Base-by-base conservation (phyloP, 2,888 invertebrate species). In the Clitarchus hookeri region DNA sequence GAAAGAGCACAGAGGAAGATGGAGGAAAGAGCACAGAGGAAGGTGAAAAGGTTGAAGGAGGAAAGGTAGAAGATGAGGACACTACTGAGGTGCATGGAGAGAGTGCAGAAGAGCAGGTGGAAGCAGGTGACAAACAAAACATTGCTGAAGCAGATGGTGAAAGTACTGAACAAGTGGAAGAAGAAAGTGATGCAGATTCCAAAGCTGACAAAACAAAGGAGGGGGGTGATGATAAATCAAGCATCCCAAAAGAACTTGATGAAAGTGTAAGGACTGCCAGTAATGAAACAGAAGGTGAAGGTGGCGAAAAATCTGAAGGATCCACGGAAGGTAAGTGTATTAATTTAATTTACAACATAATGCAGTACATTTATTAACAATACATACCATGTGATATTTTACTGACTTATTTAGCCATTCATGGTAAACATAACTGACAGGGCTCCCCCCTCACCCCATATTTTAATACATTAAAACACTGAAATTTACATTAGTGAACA, bases 231-330 rank as follows among this genome's bases (percentile, higher is more conserved):
- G 87, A 87, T 65, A 85, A 88, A 44, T 65, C 83, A 85, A 86
- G 87, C 54, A 87, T 79, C 25, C 88, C 82, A 86, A 88, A 88
- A 19, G 89, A 48, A 48, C 3, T 48, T 48, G 48, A 36, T 4
- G 36, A 89, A 87, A 87, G 54, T 16, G 85, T 84, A n/a, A 88
- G 87, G 80, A 77, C 79, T 80, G 86, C 54, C 8, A 53, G 87
- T 48, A 85, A 90, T n/a, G 88, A 89, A 84, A 88, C 87, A 44
- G 88, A 86, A 11, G 88, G 87, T 84, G 87, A 88, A 78, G 86
- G 87, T 23, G 89, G 88, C 83, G 87, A 82, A 27, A 78, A n/a
- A 27, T 26, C 26, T 48, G 84, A 82, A 84, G 87, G 78, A 85
- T 23, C 84, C 9, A 19, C 77, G 36, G 84, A 85, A 90, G 85